Conservation (phyloP, 2,113 vertebrate genomes). For the Bubo bubo region DNA sequence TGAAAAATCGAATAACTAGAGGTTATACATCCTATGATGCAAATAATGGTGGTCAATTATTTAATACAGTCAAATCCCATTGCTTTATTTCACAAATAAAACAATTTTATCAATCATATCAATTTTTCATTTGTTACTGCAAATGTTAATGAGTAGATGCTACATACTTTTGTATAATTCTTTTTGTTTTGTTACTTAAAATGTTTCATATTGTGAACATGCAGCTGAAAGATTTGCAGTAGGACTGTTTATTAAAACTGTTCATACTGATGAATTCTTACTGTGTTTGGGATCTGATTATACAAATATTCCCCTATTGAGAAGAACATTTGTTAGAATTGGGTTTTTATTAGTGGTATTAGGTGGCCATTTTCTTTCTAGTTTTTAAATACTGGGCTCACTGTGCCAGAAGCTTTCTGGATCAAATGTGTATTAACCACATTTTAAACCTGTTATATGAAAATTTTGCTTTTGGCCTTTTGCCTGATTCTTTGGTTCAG, state of each 20-base stretch:
- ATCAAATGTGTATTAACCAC: not conserved
- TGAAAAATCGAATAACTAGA: not conserved
- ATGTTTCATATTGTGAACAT: not conserved
- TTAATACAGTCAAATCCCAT: not conserved
- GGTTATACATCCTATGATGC: not conserved
- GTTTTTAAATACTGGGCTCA: not conserved
- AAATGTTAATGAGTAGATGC: not conserved
- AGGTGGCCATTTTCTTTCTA: not conserved
- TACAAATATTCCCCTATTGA: not conserved
- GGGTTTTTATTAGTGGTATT: not conserved
- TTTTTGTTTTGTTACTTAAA: not conserved
- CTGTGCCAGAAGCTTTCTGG: not conserved
- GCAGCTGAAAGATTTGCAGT: not conserved
- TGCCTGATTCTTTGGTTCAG: not conserved
- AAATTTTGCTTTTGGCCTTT: not conserved
- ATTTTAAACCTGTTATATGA: not conserved
- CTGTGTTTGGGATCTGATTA: not conserved
- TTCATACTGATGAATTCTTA: not conserved
- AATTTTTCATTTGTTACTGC: not conserved
- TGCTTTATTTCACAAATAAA: not conserved
- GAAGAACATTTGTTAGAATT: not conserved
- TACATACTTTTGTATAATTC: not conserved
- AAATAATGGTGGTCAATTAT: not conserved
- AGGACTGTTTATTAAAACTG: not conserved
- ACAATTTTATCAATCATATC: too few species aligned